Base-by-base conservation (phyloP, 1,140 invertebrate genomes). In the Heliothis subflexa region DNA sequence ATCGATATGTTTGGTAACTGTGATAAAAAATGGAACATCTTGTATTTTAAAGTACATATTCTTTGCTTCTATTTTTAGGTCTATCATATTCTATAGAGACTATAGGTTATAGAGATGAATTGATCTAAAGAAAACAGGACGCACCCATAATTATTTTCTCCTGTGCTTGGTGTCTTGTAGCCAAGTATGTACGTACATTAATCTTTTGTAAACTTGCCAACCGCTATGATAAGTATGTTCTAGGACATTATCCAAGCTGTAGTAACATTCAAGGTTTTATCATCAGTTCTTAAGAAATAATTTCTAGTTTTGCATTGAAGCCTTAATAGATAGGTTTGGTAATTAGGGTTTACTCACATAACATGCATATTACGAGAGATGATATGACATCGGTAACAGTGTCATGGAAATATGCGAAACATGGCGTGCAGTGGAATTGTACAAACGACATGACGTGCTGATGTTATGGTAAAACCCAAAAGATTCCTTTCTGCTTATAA, bases 381-480 rank as follows among this genome's bases (percentile, higher is more conserved):
- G 33, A 16, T 45, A 14, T 64, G 4, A 45, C 33, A 64, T 62
- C 59, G 25, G 21, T 40, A 40, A 40, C 33, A 40, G 5, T 40
- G 33, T 40, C 3, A 64, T 64, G 33, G 61, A 64, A 64, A 45
- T 45, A 11, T 18, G 11, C 11, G 14, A 5, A 12, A 13, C 4
- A 40, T 12, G 14, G 28, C 28, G 11, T 7, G n/a, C 12, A 5
- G 28, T 62, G 59, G 59, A 62, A 62, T 62, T 62, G 14, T 62
- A 62, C 59, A n/a, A 28, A 28, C 55, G 7, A 16, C 21, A 14
- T 14, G 25, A 12, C 21, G 18, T 57, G 9, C 55, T n/a, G 12
- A 13, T 21, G 18, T 57, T 10, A 18, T 16, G 59, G 59, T 62
- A 62, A 62, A 62, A 62, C 59, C 59, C 59, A n/a, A 62, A 62